A percentile compares a stretch with the other conserved stretches of the same genome.
These are phyloP conservation scores for Orthosia cruda DNA, from an alignment of 2,888 invertebrate genomes.

Conservation along the genomic window DNA sequence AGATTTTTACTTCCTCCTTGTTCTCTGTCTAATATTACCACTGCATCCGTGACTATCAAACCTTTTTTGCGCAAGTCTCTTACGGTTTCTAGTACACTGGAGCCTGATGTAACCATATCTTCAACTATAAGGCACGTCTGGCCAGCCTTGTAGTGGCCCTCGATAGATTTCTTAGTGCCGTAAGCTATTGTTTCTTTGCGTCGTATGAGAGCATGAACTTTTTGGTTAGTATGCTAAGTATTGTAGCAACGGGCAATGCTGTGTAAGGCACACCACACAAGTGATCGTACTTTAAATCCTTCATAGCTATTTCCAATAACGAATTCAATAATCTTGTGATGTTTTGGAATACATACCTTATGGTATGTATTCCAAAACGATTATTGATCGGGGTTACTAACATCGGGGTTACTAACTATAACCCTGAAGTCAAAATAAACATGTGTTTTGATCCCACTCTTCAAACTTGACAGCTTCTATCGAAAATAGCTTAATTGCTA, in stretches of 20 bases:
- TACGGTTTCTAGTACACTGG: constrained; percentile 98
- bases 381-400: too few species aligned
- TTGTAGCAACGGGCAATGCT: constrained; percentile 98
- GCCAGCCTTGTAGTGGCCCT: constrained; percentile 95
- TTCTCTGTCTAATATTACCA: constrained; percentile 97
- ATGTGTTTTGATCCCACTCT: too few species aligned
- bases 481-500: too few species aligned
- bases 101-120: constrained; percentile 98
- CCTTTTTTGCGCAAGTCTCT: constrained; percentile 94
- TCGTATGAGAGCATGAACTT: constrained; percentile 97
- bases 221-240: constrained; percentile 94
- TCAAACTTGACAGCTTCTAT: too few species aligned
- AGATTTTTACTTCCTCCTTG: constrained; percentile 97
- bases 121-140: constrained; percentile 97
- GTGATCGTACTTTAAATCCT: constrained; percentile 91
- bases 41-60: constrained; percentile 94
- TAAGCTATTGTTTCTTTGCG: constrained; percentile 98
- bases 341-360: constrained; percentile 93
- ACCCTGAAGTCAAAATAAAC: too few species aligned
- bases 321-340: constrained; percentile 62
- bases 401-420: constrained; percentile 97
- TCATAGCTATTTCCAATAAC: constrained; percentile 88
- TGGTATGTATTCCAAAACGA: too few species aligned
- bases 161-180: constrained; percentile 98
- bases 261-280: constrained; percentile 99